These are phyloP conservation scores for Heliconius congener DNA, from an alignment of 1,140 invertebrate genomes.

Conservation along the genomic window DNA sequence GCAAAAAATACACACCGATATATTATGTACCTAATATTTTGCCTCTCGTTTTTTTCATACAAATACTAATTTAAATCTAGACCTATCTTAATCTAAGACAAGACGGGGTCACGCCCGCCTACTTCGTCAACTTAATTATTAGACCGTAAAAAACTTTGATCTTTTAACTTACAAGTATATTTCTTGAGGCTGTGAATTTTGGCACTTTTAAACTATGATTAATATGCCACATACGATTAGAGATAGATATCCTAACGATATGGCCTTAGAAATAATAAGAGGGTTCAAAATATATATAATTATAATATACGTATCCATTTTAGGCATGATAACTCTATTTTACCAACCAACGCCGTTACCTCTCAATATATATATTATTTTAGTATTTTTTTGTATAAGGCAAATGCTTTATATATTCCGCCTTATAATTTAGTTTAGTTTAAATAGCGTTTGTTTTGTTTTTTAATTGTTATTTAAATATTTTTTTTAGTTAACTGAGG, in stretches of 20 bases:
- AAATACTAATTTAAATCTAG: slow-evolving; percentile 33
- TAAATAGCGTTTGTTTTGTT: slow-evolving; percentile 4
- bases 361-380: background rate
- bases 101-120: slow-evolving; percentile 16
- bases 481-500: background rate
- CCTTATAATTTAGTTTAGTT: background rate
- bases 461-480: background rate
- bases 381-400: background rate
- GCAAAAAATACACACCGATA: background rate
- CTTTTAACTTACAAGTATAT: background rate
- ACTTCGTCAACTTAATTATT: slow-evolving; percentile 14
- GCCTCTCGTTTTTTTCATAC: slow-evolving; percentile 10
- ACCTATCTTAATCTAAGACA: slow-evolving; percentile 29
- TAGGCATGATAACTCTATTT: background rate
- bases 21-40: background rate
- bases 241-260: background rate
- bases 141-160: background rate
- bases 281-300: background rate
- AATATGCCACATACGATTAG: background rate
- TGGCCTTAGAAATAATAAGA: background rate
- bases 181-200: background rate
- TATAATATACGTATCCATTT: background rate
- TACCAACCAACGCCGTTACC: background rate
- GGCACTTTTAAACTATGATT: background rate
- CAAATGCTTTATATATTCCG: background rate